Conservation (phyloP, 2,113 vertebrate species). For the Actenoides lindsayi region DNA sequence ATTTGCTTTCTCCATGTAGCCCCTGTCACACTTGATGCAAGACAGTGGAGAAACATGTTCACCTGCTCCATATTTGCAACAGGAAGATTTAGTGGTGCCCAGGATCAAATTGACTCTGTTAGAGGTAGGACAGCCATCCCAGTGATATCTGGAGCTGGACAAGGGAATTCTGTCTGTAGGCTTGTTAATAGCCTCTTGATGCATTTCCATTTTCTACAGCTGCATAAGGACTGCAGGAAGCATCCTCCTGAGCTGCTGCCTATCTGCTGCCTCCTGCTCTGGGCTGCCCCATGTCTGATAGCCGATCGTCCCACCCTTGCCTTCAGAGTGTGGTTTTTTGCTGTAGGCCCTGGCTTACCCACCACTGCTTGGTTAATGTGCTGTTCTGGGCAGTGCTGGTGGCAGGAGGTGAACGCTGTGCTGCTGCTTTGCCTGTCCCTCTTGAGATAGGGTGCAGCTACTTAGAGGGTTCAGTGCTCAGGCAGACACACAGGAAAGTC, state of each 20-base stretch:
- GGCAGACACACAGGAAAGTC: neutral
- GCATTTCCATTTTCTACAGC: neutral
- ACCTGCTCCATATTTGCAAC: neutral
- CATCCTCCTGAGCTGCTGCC: neutral
- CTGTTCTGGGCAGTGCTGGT: too few species aligned
- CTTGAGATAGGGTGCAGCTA: too few species aligned
- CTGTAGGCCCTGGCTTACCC: neutral
- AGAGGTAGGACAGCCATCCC: neutral
- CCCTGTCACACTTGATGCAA: neutral
- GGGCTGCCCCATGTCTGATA: neutral
- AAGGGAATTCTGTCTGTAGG: neutral
- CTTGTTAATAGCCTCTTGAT: neutral
- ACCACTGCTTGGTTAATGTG: neutral
- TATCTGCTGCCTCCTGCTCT: neutral
- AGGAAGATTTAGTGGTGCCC: neutral
- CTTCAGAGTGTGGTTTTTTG: neutral
- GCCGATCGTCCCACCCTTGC: neutral
- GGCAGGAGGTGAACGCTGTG: rapidly evolving
- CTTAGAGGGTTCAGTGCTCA: neutral
- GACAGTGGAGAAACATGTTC: neutral
- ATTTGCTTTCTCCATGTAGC: neutral
- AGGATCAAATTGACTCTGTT: rapidly evolving
- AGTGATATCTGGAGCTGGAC: neutral
- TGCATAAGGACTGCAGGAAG: neutral
- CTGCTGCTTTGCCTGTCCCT: neutral